Base-by-base conservation (phyloP, 1,140 invertebrate species). In the Diachasma alloeum region DNA sequence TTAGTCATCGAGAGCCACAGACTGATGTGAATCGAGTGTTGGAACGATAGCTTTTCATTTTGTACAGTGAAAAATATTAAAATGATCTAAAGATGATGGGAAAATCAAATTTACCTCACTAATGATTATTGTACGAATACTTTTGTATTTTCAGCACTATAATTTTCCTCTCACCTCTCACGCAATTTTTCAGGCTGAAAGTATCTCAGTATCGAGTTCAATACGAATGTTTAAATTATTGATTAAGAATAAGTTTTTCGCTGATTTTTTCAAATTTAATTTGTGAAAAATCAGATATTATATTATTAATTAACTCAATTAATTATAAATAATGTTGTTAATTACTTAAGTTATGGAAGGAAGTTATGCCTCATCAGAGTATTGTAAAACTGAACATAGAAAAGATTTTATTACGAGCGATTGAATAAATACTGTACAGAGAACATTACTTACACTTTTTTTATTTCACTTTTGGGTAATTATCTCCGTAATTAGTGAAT, bases 351-450 rank as follows among this genome's bases (percentile, higher is more conserved):
- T 81, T 79, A 76, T 72, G 15, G 63, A 71, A 72, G 76, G 24
- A 15, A 73, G 17, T 42, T 79, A 76, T 79, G 76, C 68, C 11
- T 31, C 59, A 10, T 26, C 37, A 22, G 81, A 83, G 77, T 83
- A 85, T 83, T 85, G 81, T 83, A 84, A 84, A 83, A 79, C 46
- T 79, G 74, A 81, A 74, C 78, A 79, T 53, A 74, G 63, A 67
- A 17, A 36, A 68, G 72, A 81, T 82, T 81, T 81, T 75, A 78
- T 80, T 80, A 78, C 72, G 59, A 31, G 37, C 70, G 72, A 77
- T 80, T 63, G 76, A 83, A 83, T 81, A 85, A 83, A 86, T 81
- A 84, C 78, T 81, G 71, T 80, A 81, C 74, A 82, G 79, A 82
- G 79, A 68, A 42, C 77, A 73, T 24, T 70, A 70, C 39, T 53